Evolutionary conservation across 2,113 vertebrate genomes (phyloP).

Genomic region (Sinocyclocheilus grahami): DNA sequence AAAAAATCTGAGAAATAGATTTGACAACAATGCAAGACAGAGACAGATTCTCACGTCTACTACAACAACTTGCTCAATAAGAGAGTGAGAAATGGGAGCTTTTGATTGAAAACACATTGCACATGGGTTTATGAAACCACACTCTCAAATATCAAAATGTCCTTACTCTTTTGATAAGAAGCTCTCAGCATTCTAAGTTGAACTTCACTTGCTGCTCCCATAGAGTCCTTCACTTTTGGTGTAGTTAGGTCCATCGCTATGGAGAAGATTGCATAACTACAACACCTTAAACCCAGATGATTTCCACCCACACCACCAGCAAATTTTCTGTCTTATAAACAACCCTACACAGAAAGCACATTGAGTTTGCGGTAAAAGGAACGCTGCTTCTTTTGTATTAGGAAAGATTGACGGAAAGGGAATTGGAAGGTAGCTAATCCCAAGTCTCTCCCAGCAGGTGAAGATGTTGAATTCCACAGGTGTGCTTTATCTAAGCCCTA

Average conservation of each 20-base stretch:
- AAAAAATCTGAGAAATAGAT: slow-evolving; percentile 44
- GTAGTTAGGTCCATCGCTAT: neutral
- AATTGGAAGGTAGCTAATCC: neutral
- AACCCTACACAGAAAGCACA: neutral
- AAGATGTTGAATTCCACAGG: slow-evolving; percentile 53
- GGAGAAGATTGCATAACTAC: neutral
- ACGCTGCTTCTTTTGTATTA: neutral
- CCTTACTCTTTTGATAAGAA: slow-evolving; percentile 50
- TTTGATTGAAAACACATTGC: slow-evolving; percentile 59
- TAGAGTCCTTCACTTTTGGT: neutral
- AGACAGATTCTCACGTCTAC: neutral
- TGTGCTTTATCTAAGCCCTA: slow-evolving; percentile 52
- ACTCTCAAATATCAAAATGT: slow-evolving; percentile 38
- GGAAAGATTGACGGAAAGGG: neutral
- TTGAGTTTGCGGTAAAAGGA: neutral
- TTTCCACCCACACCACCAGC: neutral
- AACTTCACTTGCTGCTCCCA: neutral
- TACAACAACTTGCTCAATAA: slow-evolving; percentile 45
- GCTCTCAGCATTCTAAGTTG: neutral
- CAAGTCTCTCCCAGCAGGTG: slow-evolving; percentile 13
- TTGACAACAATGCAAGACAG: neutral
- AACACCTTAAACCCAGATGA: neutral
- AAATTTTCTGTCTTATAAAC: neutral
- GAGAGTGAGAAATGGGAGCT: slow-evolving; percentile 33
- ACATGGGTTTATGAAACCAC: slow-evolving; percentile 30